Evolutionary conservation across 2,888 invertebrate genomes (phyloP), one percentile per base, ranked within the genome.

Genomic region (Limnephilus rhombicus): DNA sequence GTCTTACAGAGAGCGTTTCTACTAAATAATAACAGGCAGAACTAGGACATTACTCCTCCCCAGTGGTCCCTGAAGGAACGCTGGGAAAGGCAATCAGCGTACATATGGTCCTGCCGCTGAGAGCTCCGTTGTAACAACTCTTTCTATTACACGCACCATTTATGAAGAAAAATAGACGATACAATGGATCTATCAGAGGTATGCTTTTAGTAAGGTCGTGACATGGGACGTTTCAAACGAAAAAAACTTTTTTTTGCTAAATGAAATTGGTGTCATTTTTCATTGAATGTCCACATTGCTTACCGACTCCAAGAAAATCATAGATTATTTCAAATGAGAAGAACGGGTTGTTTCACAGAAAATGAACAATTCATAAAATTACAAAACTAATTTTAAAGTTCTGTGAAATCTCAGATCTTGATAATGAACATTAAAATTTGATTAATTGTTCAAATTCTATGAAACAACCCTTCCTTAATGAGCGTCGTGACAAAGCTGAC

Each of bases 1-100:
- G 49, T 24, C 86, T 86, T 45, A n/a, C 86, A 45, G 45, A 31
- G 37, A 83, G 83, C 83, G 83, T 83, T 49, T 49, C 45, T 86
- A 45, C n/a, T 13, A 45, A 86, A 86, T 45, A 86, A 86, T 45
- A 86, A 86, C 12, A 45, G 45, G 86, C 45, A 86, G 29, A 49
- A 83, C 83, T 29, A 41, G 41, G 49, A 37, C 86, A 49, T 86
- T 29, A 41, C 29, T 49, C 86, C 45, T n/a, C 9, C 45, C 29
- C 5, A 49, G 41, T 86, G 45, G 86, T 86, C 86, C 86, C 86
- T 45, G 86, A 41, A 41, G 86, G 86, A 15, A n/a, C 3, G 13
- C 68, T n/a, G 68, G 53, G 68, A 68, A 68, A 68, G 41, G n/a
- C 86, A 2, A 29, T n/a, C 13, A 29, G 45, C 49, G 24, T 15